Conservation (phyloP, 2,888 invertebrate genomes). For the Gasteruption jaculator region DNA sequence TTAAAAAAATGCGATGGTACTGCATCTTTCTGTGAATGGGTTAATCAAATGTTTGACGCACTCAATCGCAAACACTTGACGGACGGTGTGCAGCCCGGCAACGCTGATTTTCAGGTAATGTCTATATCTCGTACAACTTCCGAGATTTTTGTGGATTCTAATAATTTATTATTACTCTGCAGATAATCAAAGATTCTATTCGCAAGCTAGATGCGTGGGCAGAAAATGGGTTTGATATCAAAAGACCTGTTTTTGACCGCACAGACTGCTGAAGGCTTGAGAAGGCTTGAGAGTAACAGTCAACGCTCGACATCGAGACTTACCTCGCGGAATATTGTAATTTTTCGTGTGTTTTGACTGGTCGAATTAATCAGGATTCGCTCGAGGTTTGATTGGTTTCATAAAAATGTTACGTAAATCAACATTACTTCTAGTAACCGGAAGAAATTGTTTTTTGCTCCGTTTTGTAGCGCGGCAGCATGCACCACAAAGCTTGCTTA, state of each 20-base stretch:
- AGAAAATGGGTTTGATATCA: slow-evolving; percentile 7
- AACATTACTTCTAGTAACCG: too few species aligned
- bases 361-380: slow-evolving; percentile 16
- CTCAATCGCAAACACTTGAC: slow-evolving; percentile 13
- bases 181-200: slow-evolving; percentile 13
- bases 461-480: too few species aligned
- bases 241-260: slow-evolving; percentile 12
- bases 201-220: slow-evolving; percentile 11
- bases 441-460: too few species aligned
- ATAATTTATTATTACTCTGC: not conserved
- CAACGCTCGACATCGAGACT: slow-evolving; percentile 9
- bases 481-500: too few species aligned
- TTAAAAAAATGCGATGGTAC: slow-evolving; percentile 16
- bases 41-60: slow-evolving; percentile 19
- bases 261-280: slow-evolving; percentile 10
- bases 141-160: not conserved
- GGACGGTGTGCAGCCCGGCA: slow-evolving; percentile 12
- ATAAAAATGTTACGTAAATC: not conserved
- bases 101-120: slow-evolving; percentile 16
- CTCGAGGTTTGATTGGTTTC: slow-evolving; percentile 13
- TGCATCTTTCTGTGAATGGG: slow-evolving; percentile 20
- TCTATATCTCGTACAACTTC: slow-evolving; percentile 6
- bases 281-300: slow-evolving; percentile 13
- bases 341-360: slow-evolving; percentile 14
- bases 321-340: slow-evolving; percentile 6